Base-by-base conservation (phyloP, 1,140 invertebrate genomes). In the Anastrepha obliqua region DNA sequence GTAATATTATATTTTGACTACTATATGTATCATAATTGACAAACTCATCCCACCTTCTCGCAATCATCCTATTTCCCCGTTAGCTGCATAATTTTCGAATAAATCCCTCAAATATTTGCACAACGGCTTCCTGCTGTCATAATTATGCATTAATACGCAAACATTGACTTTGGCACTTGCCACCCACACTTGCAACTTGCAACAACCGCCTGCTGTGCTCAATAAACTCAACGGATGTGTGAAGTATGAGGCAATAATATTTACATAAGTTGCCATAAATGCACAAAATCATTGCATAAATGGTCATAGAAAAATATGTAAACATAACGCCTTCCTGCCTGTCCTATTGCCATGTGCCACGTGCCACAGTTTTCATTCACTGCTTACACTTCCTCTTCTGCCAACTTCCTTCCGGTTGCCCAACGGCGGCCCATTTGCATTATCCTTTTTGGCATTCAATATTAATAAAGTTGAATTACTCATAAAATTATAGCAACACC, bases 221-320 rank as follows among this genome's bases (percentile, higher is more conserved):
- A 55, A 86, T 62, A 62, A 86, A 62, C 42, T 86, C 39, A 42
- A 11, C 55, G 55, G 58, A 86, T 29, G 59, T 62, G 58, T 62
- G 20, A 13, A 44, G 15, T 20, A 67, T 64, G 64, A 70, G 42
- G 64, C 62, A 86, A 81, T 51, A 87, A 87, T 70, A 87, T 87
- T 87, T 87, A 87, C 86, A 87, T 67, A 62, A 70, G 62, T 87
- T 51, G 86, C 86, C 85, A 87, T 87, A 87, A 87, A 70, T 67
- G 64, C 44, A 70, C 86, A 87, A 67, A 87, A 87, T 87, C 86
- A 87, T 87, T 87, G 67, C 86, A 87, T 87, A 87, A 87, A 87
- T 29, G 58, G 62, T n/a, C 51, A 86, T 60, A 62, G 51, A 59
- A 62, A 55, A 86, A 42, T 64, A 65, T 70, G 86, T 87, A 87